Base-by-base conservation (phyloP, 92 coral and sea anemone species). In the Palythoa grandis region DNA sequence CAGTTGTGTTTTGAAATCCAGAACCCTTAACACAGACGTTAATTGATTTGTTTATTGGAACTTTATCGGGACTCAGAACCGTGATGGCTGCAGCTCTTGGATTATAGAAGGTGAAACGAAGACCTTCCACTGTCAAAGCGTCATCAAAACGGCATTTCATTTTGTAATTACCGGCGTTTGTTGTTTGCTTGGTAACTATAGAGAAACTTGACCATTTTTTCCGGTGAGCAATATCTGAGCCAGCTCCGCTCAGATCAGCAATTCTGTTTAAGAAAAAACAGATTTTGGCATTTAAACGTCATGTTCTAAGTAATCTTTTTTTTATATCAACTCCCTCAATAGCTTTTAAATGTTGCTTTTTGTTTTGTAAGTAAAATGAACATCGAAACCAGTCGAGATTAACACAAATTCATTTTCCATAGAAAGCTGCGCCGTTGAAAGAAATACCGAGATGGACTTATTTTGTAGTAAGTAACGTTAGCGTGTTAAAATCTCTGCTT, bases 1-100 rank as follows among this genome's bases (percentile, higher is more conserved):
- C 82, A 15, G 20, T 54, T 1, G 82, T 76, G 67, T 76, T 58
- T 76, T 76, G 82, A 20, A 76, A 76, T 54, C 67, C 50, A 24
- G 29, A 25, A 67, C 82, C 82, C 19, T 15, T 52, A 11, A 76
- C 66, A 24, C 50, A 47, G 9, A 76, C 82, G 5, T 54, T 76
- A 15, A 56, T 47, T 29, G 52, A 1, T 35, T 76, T 76, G 47
- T 54, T 54, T 14, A 76, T 54, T 54, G 11, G 13, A 23, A 76
- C 23, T 76, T 54, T 76, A 25, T 76, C 48, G 11, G 82, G 82
- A 22, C 1, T 24, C 3, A 76, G 37, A 14, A n/a, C 25, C 39
- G 82, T 52, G 10, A 76, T 56, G 7, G 5, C n/a, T 12, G 82
- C 20, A 11, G 1, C 14, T 13, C 74, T 69, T 25, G 47, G 4